Percentiles rank a stretch among this genome's conserved stretches.
Conservation (phyloP, 2,888 invertebrate species). For the Mythimna vitellina region DNA sequence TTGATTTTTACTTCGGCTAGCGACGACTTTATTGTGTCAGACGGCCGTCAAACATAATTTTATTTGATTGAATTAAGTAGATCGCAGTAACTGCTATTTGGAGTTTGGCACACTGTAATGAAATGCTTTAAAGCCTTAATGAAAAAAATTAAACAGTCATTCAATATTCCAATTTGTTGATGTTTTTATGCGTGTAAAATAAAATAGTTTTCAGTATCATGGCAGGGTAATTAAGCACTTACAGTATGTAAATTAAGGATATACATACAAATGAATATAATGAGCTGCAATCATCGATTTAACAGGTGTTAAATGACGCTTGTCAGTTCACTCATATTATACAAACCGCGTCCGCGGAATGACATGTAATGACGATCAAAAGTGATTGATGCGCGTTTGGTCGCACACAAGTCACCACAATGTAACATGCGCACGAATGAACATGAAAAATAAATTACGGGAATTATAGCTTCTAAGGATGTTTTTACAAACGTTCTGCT, state of each 20-base stretch:
- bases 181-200: neutral
- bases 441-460: constrained; percentile 24
- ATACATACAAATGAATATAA: constrained; percentile 17
- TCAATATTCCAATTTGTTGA: constrained; percentile 4
- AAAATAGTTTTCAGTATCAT: constrained; percentile 8
- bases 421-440: constrained; percentile 27
- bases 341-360: constrained; percentile 29
- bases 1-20: constrained; percentile 67
- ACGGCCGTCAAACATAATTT: constrained; percentile 22
- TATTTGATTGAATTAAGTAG: constrained; percentile 18
- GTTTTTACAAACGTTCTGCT: constrained; percentile 33
- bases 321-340: constrained; percentile 33
- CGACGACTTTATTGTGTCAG: constrained; percentile 46
- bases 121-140: neutral
- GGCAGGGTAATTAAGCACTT: neutral
- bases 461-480: constrained; percentile 38
- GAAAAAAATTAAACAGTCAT: neutral
- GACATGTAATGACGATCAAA: constrained; percentile 36
- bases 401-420: constrained; percentile 10
- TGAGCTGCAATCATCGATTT: constrained; percentile 37
- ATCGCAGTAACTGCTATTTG: neutral
- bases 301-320: constrained; percentile 50
- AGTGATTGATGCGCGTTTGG: constrained; percentile 44
- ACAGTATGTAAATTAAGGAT: constrained; percentile 28
- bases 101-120: constrained; percentile 4